phyloP scores from a whole-genome alignment of 1,140 invertebrate species.

The Tetragonula clypearis region DNA sequence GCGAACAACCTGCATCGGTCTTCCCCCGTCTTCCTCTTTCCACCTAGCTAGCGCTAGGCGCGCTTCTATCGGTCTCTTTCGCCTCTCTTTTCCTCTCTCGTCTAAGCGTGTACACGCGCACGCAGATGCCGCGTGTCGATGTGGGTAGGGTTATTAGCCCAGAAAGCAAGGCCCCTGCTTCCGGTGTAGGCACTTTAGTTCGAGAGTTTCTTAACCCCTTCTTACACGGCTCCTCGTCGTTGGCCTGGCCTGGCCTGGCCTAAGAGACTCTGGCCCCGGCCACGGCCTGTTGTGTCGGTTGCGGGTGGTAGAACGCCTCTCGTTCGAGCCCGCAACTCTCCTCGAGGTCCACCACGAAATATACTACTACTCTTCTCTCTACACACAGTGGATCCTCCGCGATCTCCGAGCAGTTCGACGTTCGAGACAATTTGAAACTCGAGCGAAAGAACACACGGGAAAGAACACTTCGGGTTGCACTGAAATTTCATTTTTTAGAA shows the following conservation, averaged over 20 bases:
- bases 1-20: slow-evolving; percentile 23
- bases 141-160: slow-evolving; percentile 82
- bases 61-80: neutral
- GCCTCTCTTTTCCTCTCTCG: slow-evolving; percentile 12
- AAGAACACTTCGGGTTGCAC: no score
- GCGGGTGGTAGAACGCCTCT: slow-evolving; percentile 65
- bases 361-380: neutral
- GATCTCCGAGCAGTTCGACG: no score
- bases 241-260: slow-evolving; percentile 70
- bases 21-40: slow-evolving; percentile 27
- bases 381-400: no score
- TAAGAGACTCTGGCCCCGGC: slow-evolving; percentile 63
- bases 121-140: slow-evolving; percentile 74
- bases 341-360: slow-evolving; percentile 16
- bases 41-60: neutral
- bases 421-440: no score
- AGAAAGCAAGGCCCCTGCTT: slow-evolving; percentile 82
- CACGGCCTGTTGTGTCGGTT: slow-evolving; percentile 61
- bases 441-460: no score
- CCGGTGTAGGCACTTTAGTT: slow-evolving; percentile 80
- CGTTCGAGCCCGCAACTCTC: slow-evolving; percentile 36
- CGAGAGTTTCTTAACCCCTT: slow-evolving; percentile 82
- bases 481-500: no score
- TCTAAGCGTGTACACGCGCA: slow-evolving; percentile 68
- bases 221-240: slow-evolving; percentile 68